Percentiles rank a stretch among this genome's conserved stretches.
Conservation (phyloP, 1,140 invertebrate genomes). For the Plodia interpunctella region DNA sequence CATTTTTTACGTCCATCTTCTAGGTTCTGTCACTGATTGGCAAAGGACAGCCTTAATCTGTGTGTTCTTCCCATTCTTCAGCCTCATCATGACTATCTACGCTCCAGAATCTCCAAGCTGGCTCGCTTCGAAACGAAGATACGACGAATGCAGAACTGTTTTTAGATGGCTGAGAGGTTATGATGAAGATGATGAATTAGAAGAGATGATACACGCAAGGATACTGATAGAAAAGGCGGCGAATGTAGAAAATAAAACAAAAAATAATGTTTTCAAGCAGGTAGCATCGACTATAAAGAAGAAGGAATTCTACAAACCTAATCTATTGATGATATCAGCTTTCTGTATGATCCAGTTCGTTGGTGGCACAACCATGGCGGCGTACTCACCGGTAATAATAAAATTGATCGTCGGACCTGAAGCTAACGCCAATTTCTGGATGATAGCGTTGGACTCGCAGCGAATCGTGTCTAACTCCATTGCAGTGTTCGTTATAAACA, state of each 20-base stretch:
- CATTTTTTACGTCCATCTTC: slow-evolving; percentile 73
- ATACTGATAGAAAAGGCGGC: slow-evolving; percentile 26
- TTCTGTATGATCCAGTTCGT: slow-evolving; percentile 45
- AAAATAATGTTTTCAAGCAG: slow-evolving; percentile 20
- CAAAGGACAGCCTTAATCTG: slow-evolving; percentile 71
- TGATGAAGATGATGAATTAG: slow-evolving; percentile 50
- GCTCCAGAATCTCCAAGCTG: slow-evolving; percentile 84
- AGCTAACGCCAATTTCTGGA: slow-evolving; percentile 79
- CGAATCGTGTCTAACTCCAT: slow-evolving; percentile 62
- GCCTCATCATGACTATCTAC: slow-evolving; percentile 68
- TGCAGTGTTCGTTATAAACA: slow-evolving; percentile 50
- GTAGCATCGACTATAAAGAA: slow-evolving; percentile 31
- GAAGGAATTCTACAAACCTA: slow-evolving; percentile 57
- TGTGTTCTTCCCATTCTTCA: slow-evolving; percentile 60
- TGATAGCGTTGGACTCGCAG: slow-evolving; percentile 79
- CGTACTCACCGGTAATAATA: slow-evolving; percentile 81
- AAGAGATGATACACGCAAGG: slow-evolving; percentile 50
- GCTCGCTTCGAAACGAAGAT: slow-evolving; percentile 74
- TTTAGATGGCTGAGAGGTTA: slow-evolving; percentile 74
- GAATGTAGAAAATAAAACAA: slow-evolving; percentile 17
- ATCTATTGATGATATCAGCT: slow-evolving; percentile 47
- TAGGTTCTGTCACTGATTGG: slow-evolving; percentile 78
- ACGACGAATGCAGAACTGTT: slow-evolving; percentile 60
- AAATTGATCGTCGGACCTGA: slow-evolving; percentile 65
- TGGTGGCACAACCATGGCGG: slow-evolving; percentile 76